These are phyloP conservation scores for Phylloscopus trochilus DNA, from an alignment of 2,113 vertebrate genomes.

Conservation along the genomic window DNA sequence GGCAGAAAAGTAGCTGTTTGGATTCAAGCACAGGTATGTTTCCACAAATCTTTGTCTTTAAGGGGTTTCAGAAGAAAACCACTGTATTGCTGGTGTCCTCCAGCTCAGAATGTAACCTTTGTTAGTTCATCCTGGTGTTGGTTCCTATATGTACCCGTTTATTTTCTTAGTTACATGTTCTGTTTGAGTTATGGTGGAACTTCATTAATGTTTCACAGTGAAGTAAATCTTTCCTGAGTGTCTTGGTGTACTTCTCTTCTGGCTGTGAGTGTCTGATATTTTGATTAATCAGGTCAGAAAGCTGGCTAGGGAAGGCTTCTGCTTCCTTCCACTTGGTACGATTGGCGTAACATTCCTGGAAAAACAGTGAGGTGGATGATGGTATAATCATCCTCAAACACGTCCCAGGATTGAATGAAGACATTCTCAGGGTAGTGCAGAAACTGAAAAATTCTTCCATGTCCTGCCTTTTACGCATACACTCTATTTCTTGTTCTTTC, in stretches of 20 bases:
- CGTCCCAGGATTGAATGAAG: neutral
- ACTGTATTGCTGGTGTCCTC: neutral
- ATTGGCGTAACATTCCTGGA: fast-evolving
- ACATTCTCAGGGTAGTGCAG: neutral
- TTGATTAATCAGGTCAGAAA: neutral
- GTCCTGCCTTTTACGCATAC: neutral
- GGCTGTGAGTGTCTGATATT: neutral
- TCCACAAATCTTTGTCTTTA: neutral
- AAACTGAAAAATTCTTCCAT: neutral
- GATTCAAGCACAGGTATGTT: neutral
- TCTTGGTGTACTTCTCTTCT: neutral
- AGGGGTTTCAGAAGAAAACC: neutral
- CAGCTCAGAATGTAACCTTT: neutral
- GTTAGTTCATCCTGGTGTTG: neutral
- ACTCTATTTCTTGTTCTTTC: neutral
- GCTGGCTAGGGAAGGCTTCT: neutral
- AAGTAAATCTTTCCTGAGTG: neutral
- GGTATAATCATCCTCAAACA: neutral
- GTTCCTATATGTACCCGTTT: neutral
- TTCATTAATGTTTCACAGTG: neutral
- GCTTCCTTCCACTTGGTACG: neutral
- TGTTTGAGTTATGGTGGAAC: neutral
- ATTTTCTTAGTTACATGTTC: neutral
- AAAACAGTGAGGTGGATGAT: neutral
- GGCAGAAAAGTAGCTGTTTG: neutral